These are phyloP conservation scores for Trididemnum miniatum DNA, from an alignment of 23 tunicate genomes.

Conservation along the genomic window DNA sequence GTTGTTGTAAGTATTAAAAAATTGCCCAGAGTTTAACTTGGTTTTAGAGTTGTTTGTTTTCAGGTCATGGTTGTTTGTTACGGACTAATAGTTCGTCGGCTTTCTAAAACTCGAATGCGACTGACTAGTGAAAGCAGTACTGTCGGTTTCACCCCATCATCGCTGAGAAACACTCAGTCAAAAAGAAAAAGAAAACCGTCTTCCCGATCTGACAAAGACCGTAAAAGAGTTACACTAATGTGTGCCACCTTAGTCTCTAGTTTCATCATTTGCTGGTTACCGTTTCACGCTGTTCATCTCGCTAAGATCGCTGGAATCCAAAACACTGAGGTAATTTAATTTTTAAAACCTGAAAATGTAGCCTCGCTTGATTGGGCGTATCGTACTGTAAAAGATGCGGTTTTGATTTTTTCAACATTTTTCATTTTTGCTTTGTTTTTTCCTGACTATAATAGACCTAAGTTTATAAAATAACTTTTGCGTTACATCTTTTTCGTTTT, in stretches of 20 bases:
- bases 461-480: too few species aligned
- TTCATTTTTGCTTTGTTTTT: too few species aligned
- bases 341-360: too few species aligned
- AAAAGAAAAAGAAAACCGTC: background rate
- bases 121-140: background rate
- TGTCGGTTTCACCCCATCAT: background rate
- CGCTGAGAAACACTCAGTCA: background rate
- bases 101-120: background rate
- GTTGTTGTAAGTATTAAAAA: conserved; percentile 1
- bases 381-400: too few species aligned
- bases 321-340: background rate
- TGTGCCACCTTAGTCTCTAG: conserved; percentile 20
- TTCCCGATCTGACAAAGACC: conserved; percentile 9
- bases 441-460: too few species aligned
- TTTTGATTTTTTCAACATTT: too few species aligned
- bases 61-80: conserved; percentile 13
- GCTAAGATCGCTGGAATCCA: conserved; percentile 28
- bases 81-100: conserved; percentile 8
- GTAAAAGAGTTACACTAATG: conserved; percentile 28
- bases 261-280: conserved; percentile 41
- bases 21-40: too few species aligned
- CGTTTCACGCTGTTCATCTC: conserved; percentile 30
- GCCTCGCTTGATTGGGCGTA: too few species aligned
- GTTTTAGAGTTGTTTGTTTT: too few species aligned
- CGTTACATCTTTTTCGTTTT: too few species aligned